Conservation (phyloP, 2,888 invertebrate genomes). For the Allygus modestus region DNA sequence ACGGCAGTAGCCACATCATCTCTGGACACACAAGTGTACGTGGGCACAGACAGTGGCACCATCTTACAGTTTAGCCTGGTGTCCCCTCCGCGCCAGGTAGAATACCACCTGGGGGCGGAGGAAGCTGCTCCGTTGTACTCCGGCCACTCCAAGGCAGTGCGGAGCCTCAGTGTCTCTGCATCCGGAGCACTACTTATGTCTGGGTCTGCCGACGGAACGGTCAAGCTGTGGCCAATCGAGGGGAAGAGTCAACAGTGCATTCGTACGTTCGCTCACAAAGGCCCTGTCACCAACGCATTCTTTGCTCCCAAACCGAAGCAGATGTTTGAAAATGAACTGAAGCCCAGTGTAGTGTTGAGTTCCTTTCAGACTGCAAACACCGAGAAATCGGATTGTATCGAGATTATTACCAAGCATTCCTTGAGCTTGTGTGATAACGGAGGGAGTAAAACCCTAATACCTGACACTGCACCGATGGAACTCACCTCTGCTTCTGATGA, state of each 20-base stretch:
- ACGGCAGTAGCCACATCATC: conserved; percentile 84
- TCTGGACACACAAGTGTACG: conserved; percentile 84
- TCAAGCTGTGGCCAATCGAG: conserved; percentile 87
- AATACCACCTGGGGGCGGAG: conserved; percentile 79
- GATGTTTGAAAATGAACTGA: conserved; percentile 70
- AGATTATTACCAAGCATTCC: background rate
- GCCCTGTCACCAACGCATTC: conserved; percentile 84
- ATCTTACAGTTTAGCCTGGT: conserved; percentile 84
- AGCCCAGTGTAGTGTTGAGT: conserved; percentile 70
- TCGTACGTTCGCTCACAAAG: conserved; percentile 84
- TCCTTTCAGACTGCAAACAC: conserved; percentile 49
- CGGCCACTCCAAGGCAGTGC: conserved; percentile 84
- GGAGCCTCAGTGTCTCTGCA: conserved; percentile 84
- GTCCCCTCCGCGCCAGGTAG: conserved; percentile 82
- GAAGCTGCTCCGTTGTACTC: conserved; percentile 77
- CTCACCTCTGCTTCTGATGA: conserved; percentile 29
- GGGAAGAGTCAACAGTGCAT: conserved; percentile 83
- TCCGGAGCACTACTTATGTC: conserved; percentile 86
- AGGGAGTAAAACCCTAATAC: background rate
- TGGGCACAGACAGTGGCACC: conserved; percentile 85
- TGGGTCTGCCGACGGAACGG: conserved; percentile 85
- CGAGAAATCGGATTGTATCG: conserved; percentile 25
- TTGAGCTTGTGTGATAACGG: conserved; percentile 8
- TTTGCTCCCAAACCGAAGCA: conserved; percentile 77
- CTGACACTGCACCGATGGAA: background rate